phyloP scores from a whole-genome alignment of 2,113 vertebrate species.

The Callionymus lyra region DNA sequence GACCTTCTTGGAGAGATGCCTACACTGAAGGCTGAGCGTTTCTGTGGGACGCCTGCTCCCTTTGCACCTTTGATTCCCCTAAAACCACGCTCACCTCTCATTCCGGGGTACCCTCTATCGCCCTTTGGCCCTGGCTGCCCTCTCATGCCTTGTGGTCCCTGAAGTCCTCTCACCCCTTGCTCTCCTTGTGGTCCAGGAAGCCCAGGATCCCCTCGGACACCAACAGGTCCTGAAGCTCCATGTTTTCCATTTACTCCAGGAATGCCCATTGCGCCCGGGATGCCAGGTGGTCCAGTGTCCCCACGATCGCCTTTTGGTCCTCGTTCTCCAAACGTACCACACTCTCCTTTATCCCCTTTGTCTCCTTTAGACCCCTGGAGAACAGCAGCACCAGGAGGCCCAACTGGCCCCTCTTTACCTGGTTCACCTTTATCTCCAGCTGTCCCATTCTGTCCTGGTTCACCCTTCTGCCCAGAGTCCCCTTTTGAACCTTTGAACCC shows the following conservation, averaged over 20 bases:
- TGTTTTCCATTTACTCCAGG: slow-evolving; percentile 67
- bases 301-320: slow-evolving; percentile 77
- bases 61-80: slow-evolving; percentile 78
- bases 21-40: slow-evolving; percentile 82
- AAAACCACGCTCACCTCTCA: slow-evolving; percentile 74
- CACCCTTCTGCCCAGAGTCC: slow-evolving; percentile 76
- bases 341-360: slow-evolving; percentile 76
- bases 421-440: slow-evolving; percentile 81
- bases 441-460: slow-evolving; percentile 75
- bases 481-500: slow-evolving; percentile 77
- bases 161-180: slow-evolving; percentile 60
- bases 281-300: slow-evolving; percentile 70
- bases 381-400: slow-evolving; percentile 65
- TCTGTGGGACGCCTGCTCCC: slow-evolving; percentile 49
- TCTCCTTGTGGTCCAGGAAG: slow-evolving; percentile 79
- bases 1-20: slow-evolving; percentile 80
- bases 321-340: slow-evolving; percentile 70
- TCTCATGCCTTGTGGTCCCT: slow-evolving; percentile 70
- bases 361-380: slow-evolving; percentile 77
- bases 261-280: slow-evolving; percentile 77
- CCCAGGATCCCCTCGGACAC: slow-evolving; percentile 73
- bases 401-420: slow-evolving; percentile 52
- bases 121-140: slow-evolving; percentile 78
- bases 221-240: slow-evolving; percentile 69
- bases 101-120: slow-evolving; percentile 74